phyloP scores from a whole-genome alignment of 2,797 vertebrate genomes.

The Euphonia xanthogaster region DNA sequence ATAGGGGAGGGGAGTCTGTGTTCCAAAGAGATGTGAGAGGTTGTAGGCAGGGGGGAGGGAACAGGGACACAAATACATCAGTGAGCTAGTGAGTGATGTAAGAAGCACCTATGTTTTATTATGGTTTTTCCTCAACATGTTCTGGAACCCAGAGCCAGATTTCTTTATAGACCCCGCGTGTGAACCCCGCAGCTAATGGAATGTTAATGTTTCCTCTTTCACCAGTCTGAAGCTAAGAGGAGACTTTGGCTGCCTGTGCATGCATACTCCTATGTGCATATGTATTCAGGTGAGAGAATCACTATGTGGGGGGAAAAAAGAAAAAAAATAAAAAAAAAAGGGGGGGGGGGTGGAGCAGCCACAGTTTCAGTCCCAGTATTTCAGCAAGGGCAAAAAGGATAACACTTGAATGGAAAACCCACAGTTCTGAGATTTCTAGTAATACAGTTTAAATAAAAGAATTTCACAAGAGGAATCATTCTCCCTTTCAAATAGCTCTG shows the following conservation, averaged over 20 bases:
- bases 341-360: neutral
- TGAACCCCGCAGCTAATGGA: slow-evolving; percentile 10
- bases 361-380: neutral
- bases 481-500: neutral
- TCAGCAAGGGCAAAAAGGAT: neutral
- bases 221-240: neutral
- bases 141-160: slow-evolving; percentile 29
- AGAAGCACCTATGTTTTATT: slow-evolving; percentile 39
- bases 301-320: fast-evolving
- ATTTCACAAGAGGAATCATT: neutral
- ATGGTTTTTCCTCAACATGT: slow-evolving; percentile 33
- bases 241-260: neutral
- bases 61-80: slow-evolving; percentile 24
- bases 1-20: slow-evolving; percentile 49
- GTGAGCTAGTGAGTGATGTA: slow-evolving; percentile 41
- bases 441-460: neutral
- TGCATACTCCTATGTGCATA: neutral
- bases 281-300: neutral
- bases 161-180: neutral
- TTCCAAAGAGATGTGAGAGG: slow-evolving; percentile 49
- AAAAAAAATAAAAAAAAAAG: fast-evolving
- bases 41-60: neutral
- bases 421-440: neutral
- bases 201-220: slow-evolving; percentile 38
- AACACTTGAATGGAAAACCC: neutral